Evolutionary conservation across 2,797 vertebrate genomes (phyloP).

Genomic region (Hoplostethus mediterraneus): DNA sequence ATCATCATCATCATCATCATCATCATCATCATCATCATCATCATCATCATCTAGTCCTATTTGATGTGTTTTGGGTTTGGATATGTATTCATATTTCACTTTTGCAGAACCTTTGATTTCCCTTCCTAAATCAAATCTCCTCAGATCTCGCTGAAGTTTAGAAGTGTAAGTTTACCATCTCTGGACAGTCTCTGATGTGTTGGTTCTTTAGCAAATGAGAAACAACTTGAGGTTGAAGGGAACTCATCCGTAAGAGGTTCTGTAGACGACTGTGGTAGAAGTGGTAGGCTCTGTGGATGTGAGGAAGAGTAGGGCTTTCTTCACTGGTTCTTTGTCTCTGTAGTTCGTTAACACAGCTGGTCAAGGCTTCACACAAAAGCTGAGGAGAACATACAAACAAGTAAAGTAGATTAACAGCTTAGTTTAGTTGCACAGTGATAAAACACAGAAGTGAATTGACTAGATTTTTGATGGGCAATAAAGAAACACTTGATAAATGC

Average conservation of each 20-base stretch:
- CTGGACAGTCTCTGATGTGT: constrained; percentile 30
- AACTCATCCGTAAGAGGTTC: constrained; percentile 69
- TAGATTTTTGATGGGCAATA: neutral
- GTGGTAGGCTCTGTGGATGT: constrained; percentile 47
- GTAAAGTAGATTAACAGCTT: neutral
- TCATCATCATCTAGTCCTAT: no score
- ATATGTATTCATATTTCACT: no score
- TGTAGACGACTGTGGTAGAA: constrained; percentile 66
- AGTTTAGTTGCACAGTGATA: neutral
- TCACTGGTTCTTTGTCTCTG: constrained; percentile 15
- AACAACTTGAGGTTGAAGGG: constrained; percentile 46
- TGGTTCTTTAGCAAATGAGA: constrained; percentile 27
- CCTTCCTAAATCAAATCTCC: no score
- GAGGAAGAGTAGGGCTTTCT: constrained; percentile 29
- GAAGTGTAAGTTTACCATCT: constrained; percentile 54
- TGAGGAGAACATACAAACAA: constrained; percentile 22
- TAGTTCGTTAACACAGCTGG: constrained; percentile 47
- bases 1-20: no score
- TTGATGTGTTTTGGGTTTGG: no score
- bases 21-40: no score
- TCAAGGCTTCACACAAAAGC: constrained; percentile 48
- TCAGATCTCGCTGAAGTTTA: neutral
- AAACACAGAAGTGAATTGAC: no score
- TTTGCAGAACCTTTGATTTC: no score
- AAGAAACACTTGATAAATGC: neutral